Conservation (phyloP, 2,888 invertebrate genomes). For the Dorcus hopei region DNA sequence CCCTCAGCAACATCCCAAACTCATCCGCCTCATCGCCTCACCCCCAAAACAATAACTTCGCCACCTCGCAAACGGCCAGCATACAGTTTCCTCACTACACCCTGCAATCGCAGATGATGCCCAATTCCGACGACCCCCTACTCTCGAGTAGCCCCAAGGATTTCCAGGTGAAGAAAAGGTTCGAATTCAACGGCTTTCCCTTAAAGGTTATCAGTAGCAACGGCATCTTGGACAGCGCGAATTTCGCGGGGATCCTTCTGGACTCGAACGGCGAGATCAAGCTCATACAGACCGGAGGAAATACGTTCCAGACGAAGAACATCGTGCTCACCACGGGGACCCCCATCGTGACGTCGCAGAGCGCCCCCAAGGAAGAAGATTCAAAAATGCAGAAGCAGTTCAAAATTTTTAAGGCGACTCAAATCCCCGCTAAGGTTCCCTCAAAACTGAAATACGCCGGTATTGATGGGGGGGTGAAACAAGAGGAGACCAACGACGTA, state of each 20-base stretch:
- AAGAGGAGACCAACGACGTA: conserved; percentile 69
- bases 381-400: conserved; percentile 15
- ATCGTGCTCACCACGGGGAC: conserved; percentile 43
- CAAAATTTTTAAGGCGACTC: conserved; percentile 18
- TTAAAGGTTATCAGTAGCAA: conserved; percentile 57
- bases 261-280: conserved; percentile 63
- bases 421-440: conserved; percentile 36
- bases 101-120: conserved; percentile 79
- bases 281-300: conserved; percentile 56
- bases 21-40: conserved; percentile 41
- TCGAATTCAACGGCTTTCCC: conserved; percentile 56
- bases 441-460: conserved; percentile 38
- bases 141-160: conserved; percentile 82
- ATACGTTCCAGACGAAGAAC: conserved; percentile 48
- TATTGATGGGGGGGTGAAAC: conserved; percentile 51
- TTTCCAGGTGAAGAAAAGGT: conserved; percentile 59
- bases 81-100: conserved; percentile 51
- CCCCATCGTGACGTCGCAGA: conserved; percentile 32
- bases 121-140: conserved; percentile 82
- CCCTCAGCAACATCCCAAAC: conserved; percentile 43
- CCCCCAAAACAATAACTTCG: conserved; percentile 44
- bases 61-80: conserved; percentile 43
- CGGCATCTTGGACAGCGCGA: conserved; percentile 55
- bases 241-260: conserved; percentile 58
- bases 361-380: conserved; percentile 24